Evolutionary conservation across 2,797 vertebrate genomes (phyloP), one percentile per base, ranked within the genome.

Genomic region (Lepilemur septentrionalis): DNA sequence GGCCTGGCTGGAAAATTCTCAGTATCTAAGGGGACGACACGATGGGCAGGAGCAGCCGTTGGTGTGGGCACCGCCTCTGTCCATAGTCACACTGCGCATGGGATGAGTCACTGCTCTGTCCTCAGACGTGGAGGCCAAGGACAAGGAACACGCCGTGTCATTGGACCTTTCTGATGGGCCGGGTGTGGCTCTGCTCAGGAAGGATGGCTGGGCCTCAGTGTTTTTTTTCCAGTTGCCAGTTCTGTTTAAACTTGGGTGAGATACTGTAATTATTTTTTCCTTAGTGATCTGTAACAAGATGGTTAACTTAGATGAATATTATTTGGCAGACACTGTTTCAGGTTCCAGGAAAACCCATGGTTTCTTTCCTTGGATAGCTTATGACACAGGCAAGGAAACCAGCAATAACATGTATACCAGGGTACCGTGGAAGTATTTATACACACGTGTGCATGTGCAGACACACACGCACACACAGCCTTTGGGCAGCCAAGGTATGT

Each of bases 1-100:
- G n/a, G 32, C 85, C 61, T 70, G 59, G 41, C 57, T 43, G 46
- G 84, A 86, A 88, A 81, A 79, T 89, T 82, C 81, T 92, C 48
- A 2, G 22, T 17, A 4, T 65, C 35, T 17, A 65, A 25, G 2
- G 28, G 46, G 32, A 38, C 67, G 87, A 38, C 32, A 7, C 43
- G 28, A 0, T 59, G 35, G 46, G 25, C 22, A 46, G 84, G 61
- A 73, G 72, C 32, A 28, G 35, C 81, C 11, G 0, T 3, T 61
- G 80, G 50, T 30, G 18, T 0, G 0, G 17, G 55, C 46, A 55
- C 12, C 3, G 22, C 59, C 20, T 55, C 67, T 63, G 59, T 73
- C 63, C 69, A 5, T 2, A 9, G 65, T 61, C n/a, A 32, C 4
- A 0, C 7, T 38, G 9, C 59, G 30, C 52, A 1, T 4, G 20